Base-by-base conservation (phyloP, 1,140 invertebrate species). In the Bombus pyrosoma region DNA sequence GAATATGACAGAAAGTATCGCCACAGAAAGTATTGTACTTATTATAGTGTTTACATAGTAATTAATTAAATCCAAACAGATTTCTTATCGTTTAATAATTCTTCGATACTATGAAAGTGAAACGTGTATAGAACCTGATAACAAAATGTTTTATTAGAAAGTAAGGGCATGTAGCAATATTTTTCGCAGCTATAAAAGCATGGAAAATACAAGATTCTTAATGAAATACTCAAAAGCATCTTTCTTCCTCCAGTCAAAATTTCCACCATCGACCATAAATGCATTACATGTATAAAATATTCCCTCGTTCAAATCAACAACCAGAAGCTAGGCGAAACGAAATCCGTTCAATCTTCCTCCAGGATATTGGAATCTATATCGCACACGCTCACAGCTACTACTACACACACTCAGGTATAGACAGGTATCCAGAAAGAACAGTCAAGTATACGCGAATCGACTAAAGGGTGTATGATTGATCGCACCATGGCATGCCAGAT, bases 381-480 rank as follows among this genome's bases (percentile, higher is more conserved):
- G 64, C 77, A 66, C 77, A 32, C 34, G 32, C 41, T 34, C 39
- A 25, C 47, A 18, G 10, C 5, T 10, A 39, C 47, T 47, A 37
- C n/a, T 53, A 66, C 47, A 43, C 39, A 80, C 47, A 57, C n/a
- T 78, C 57, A 80, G 57, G 75, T 88, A 90, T 86, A 90, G 86
- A 86, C 89, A 90, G 77, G 87, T 87, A 89, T 87, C 68, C 75
- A 25, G 79, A 89, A 91, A 89, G 87, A 92, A 89, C 87, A 87
- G 74, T 80, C 43, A 77, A 81, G 85, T 86, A 87, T 41, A 85
- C 85, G 85, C 83, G 87, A 88, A 88, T 87, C 89, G 78, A 73
- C 89, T 91, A 94, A 94, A 94, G 91, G 91, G 92, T 93, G 82
- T 92, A 94, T 95, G 95, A 95, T 95, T 94, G 94, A 95, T 95